Evolutionary conservation across 2,888 invertebrate species (phyloP).

Genomic region (Gymnosoma rotundatum): DNA sequence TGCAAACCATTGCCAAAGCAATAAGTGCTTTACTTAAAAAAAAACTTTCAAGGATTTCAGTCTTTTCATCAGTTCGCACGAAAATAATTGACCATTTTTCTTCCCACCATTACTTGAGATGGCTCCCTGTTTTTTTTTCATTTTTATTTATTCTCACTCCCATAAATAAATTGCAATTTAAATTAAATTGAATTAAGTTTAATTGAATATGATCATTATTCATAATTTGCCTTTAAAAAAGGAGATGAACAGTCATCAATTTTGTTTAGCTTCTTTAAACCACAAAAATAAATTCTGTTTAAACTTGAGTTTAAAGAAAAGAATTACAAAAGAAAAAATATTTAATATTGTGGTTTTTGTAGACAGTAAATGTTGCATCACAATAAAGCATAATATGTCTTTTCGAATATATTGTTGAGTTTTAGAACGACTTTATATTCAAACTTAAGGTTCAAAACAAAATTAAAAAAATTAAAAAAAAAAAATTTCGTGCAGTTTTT

Average conservation of each 20-base stretch:
- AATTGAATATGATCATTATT: constrained; percentile 61
- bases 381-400: too few relatives aligned
- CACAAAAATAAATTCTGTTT: constrained; percentile 34
- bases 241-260: constrained; percentile 1
- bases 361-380: not conserved
- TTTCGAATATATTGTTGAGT: too few relatives aligned
- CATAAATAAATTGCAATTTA: constrained; percentile 52
- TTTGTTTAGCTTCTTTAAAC: constrained; percentile 18
- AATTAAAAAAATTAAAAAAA: too few relatives aligned
- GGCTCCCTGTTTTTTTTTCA: not conserved
- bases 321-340: not conserved
- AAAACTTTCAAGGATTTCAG: not conserved
- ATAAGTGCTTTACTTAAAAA: too few relatives aligned
- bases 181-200: constrained; percentile 63
- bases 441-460: too few relatives aligned
- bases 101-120: constrained; percentile 30
- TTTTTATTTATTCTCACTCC: not conserved
- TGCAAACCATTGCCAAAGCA: too few relatives aligned
- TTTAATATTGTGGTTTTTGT: not conserved
- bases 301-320: constrained; percentile 21
- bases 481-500: too few relatives aligned
- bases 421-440: too few relatives aligned
- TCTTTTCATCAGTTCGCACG: not conserved
- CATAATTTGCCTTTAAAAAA: constrained; percentile 30
- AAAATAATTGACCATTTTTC: not conserved